Evolutionary conservation across 2,888 invertebrate genomes (phyloP).

Genomic region (Drepana falcataria): DNA sequence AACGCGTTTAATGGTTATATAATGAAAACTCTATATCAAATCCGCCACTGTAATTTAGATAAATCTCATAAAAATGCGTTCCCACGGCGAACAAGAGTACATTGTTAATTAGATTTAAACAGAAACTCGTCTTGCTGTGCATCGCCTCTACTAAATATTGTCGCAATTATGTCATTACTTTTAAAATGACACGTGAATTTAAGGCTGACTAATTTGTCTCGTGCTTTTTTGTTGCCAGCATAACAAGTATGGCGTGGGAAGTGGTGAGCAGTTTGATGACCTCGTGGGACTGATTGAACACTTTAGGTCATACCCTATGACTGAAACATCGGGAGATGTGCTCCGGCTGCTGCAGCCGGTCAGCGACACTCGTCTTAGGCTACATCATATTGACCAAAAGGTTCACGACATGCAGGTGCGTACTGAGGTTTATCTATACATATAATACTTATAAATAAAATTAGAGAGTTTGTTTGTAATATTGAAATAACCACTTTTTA

Average conservation of each 20-base stretch:
- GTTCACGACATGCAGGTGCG: slow-evolving; percentile 46
- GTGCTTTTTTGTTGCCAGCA: slow-evolving; percentile 75
- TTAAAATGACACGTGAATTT: not conserved
- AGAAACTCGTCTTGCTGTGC: too few species aligned
- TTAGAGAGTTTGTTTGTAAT: too few species aligned
- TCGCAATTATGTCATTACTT: not conserved
- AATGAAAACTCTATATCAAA: too few species aligned
- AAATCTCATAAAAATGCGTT: too few species aligned
- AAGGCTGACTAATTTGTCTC: not conserved
- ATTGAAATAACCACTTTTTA: too few species aligned
- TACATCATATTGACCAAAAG: slow-evolving; percentile 67
- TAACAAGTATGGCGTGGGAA: slow-evolving; percentile 97
- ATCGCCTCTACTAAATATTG: too few species aligned
- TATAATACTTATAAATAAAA: too few species aligned
- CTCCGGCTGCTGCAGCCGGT: slow-evolving; percentile 96
- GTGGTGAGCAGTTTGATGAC: slow-evolving; percentile 94
- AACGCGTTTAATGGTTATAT: too few species aligned
- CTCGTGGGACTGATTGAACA: slow-evolving; percentile 96
- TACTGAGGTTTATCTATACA: too few species aligned
- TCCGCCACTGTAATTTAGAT: too few species aligned
- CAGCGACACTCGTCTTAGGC: slow-evolving; percentile 88
- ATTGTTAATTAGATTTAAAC: too few species aligned
- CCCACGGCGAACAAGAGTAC: too few species aligned
- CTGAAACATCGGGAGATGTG: slow-evolving; percentile 96
- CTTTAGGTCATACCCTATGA: slow-evolving; percentile 97